phyloP scores from a whole-genome alignment of 1,140 invertebrate species.

The Papilio aristodemus region DNA sequence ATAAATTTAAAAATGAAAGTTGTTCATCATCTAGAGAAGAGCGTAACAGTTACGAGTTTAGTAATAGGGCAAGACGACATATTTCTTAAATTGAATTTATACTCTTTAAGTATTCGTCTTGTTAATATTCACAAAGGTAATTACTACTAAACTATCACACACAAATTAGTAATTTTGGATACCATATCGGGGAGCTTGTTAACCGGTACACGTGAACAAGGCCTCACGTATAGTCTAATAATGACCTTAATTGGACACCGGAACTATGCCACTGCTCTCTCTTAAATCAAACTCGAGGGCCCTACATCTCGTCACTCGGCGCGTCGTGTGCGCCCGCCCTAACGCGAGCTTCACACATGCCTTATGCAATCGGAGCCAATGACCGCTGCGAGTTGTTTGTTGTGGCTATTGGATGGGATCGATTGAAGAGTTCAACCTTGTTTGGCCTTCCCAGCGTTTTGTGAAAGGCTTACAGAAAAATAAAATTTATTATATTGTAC shows the following conservation, averaged over 20 bases:
- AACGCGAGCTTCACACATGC: conserved; percentile 50
- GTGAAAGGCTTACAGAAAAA: conserved; percentile 28
- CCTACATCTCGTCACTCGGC: conserved; percentile 74
- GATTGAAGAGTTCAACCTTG: conserved; percentile 38
- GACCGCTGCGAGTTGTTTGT: conserved; percentile 62
- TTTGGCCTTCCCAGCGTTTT: conserved; percentile 7
- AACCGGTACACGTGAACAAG: conserved; percentile 46
- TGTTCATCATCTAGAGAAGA: no score
- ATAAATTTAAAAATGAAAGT: no score
- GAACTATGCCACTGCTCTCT: conserved; percentile 75
- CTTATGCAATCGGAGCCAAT: conserved; percentile 72
- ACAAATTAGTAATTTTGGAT: conserved; percentile 1
- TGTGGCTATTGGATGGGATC: conserved; percentile 51
- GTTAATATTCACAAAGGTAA: background rate
- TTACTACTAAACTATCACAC: background rate
- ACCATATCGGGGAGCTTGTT: conserved; percentile 37
- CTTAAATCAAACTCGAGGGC: conserved; percentile 76
- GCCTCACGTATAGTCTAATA: conserved; percentile 60
- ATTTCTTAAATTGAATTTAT: no score
- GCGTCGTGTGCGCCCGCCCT: conserved; percentile 56
- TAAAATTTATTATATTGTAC: conserved; percentile 21
- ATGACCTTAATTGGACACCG: conserved; percentile 70
- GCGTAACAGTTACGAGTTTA: no score
- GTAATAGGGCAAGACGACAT: no score
- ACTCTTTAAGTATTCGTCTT: background rate